Evolutionary conservation across 2,797 vertebrate species (phyloP), one percentile per base, ranked within the genome.

Genomic region (Phrynocephalus guinanensis): DNA sequence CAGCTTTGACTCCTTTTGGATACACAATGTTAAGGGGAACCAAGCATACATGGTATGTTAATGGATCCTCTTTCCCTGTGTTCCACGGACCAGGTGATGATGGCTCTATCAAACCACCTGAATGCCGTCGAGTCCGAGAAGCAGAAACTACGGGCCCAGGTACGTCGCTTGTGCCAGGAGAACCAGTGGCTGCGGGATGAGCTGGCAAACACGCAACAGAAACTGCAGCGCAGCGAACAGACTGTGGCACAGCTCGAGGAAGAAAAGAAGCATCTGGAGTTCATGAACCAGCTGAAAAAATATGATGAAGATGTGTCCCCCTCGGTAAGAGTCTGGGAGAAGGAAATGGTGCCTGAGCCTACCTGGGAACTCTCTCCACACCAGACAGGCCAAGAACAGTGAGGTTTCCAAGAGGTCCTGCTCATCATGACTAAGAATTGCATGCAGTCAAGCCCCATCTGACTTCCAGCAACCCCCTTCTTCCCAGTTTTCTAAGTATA

Each of bases 161-260:
- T 99, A 84, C 96, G 99, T 63, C 97, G 99, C 9, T 97, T 99
- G 24, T 99, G 98, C 94, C 99, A 99, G 97, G 99, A 99, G 93
- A 99, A 99, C 96, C 98, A 99, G 96, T 99, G 99, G 99, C 97
- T 99, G 88, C 96, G 99, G 0, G 99, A 99, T 0, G 99, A 99
- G 93, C 97, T 99, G 90, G 99, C 99, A 13, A 99, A 98, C 94
- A 99, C 99, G 26, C 99, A 99, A 96, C 99, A 99, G 96, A 98
- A 99, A 95, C 97, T 99, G 80, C 99, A 99, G 96, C 98, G 97
- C 90, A 99, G 99, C 1, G 99, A 99, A 63, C 99, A 99, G 95
- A 98, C 95, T 0, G 99, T 99, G 94, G 99, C 99, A n/a, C 99
- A 99, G 94, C 97, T 99, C 79, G 99, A 99, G 96, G 99, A 99